Evolutionary conservation across 2,797 vertebrate genomes (phyloP), one percentile per base, ranked within the genome.

Genomic region (Sebastes nivosus): DNA sequence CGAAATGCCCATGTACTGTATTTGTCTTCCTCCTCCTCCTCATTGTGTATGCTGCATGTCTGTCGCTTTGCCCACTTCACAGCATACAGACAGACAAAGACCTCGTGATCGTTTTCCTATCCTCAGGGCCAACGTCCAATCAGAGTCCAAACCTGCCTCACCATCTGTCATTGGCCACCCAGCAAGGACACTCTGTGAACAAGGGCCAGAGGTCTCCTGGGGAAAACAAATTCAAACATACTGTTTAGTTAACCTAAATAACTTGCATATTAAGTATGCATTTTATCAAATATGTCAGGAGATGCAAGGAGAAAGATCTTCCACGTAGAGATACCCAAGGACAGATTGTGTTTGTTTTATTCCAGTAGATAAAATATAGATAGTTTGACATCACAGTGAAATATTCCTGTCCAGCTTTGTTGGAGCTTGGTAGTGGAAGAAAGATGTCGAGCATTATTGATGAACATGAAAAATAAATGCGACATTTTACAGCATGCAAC

Each of bases 81-180:
- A 42, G 54, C 34, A 13, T 36, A 20, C 52, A 71, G 54, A 27
- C 20, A 10, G 24, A 24, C 22, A 59, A 67, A 75, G 36, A 58
- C 61, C 54, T 69, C 5, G 57, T 85, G 72, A 77, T 79, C 14
- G 57, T 75, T 89, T 36, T 85, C 69, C 70, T 63, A 79, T 77
- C 74, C 87, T 76, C 34, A 38, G 77, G 87, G 88, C 81, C 76
- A 66, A 67, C 72, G 87, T 88, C 79, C 76, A 86, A 74, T 92
- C 76, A 61, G 73, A 81, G 75, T 81, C 83, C 69, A 75, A 82
- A 83, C 80, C 87, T 79, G 74, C 80, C 69, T 78, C 36, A 5
- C 90, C 86, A 92, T 94, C 92, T 93, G 92, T 88, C 86, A 71
- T 29, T 88, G 79, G 66, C 79, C 57, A 38, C 72, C 32, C 76